Percentiles rank a stretch among this genome's conserved stretches.
These are phyloP conservation scores for Morone saxatilis DNA, from an alignment of 2,113 vertebrate species.

Conservation along the genomic window DNA sequence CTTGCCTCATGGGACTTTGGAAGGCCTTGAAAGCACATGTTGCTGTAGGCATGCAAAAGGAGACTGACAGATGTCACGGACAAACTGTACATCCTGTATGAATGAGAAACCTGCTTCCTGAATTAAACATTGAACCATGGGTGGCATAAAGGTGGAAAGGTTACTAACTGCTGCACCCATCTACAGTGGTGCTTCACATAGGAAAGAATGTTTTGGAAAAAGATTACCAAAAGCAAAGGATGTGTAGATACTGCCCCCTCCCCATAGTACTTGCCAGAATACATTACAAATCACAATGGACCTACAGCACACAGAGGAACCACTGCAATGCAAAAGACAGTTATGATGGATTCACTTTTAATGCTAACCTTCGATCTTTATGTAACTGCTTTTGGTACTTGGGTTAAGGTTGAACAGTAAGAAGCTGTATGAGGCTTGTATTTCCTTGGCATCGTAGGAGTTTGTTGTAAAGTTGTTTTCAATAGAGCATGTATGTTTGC, in stretches of 20 bases:
- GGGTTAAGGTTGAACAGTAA: background rate
- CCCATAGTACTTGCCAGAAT: background rate
- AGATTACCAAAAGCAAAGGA: slow-evolving; percentile 12
- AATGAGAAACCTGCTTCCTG: slow-evolving; percentile 29
- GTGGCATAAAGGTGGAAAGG: slow-evolving; percentile 22
- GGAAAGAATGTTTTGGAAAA: background rate
- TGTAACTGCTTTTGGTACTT: background rate
- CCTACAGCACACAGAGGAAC: background rate
- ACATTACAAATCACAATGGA: background rate
- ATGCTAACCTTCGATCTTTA: background rate
- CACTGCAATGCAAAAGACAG: background rate
- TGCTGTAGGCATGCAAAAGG: background rate
- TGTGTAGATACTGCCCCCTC: slow-evolving; percentile 2
- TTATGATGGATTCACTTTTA: slow-evolving; percentile 2
- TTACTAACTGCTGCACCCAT: slow-evolving; percentile 36
- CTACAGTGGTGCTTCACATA: background rate
- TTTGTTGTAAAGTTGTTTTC: slow-evolving; percentile 10
- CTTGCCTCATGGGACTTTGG: background rate
- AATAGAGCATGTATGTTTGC: background rate
- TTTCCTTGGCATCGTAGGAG: background rate
- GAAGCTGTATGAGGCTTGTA: background rate
- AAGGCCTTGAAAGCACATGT: slow-evolving; percentile 11
- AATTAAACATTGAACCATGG: slow-evolving; percentile 44
- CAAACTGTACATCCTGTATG: slow-evolving; percentile 25
- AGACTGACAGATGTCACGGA: background rate